Conservation (phyloP, 2,888 invertebrate genomes). For the Drosophila nr. medialis region DNA sequence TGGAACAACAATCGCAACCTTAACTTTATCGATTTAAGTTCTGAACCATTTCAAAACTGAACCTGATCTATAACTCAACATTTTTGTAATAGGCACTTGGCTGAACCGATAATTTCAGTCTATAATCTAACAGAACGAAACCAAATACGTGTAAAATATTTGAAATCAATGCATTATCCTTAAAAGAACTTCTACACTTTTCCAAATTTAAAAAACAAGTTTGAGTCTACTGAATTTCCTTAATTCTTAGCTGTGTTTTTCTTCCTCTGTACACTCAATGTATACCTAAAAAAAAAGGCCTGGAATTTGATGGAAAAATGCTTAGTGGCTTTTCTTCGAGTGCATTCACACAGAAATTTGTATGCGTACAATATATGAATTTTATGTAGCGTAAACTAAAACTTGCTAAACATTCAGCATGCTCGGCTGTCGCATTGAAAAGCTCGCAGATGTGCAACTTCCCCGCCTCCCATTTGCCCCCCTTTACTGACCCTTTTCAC, state of each 20-base stretch:
- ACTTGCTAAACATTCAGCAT: constrained; percentile 61
- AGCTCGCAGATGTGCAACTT: constrained; percentile 34
- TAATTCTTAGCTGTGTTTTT: accelerated
- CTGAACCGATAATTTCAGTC: neutral
- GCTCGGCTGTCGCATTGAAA: constrained; percentile 71
- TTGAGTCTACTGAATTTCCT: neutral
- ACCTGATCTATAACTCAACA: accelerated
- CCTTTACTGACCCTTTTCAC: neutral
- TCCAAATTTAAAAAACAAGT: neutral
- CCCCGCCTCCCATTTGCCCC: neutral
- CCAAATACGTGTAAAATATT: neutral
- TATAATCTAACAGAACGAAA: accelerated
- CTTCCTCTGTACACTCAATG: neutral
- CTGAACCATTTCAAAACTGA: neutral
- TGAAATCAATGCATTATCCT: neutral
- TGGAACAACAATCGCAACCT: too few relatives aligned
- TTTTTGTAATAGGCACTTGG: neutral
- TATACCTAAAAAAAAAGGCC: too few relatives aligned
- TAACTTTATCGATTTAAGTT: neutral
- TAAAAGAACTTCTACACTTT: neutral
- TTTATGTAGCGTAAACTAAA: constrained; percentile 67
- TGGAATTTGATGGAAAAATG: neutral
- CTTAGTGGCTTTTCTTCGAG: neutral
- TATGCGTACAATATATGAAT: constrained; percentile 50
- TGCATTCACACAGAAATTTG: constrained; percentile 9